Conservation (phyloP, 2,797 vertebrate species). For the Melanitta fusca region DNA sequence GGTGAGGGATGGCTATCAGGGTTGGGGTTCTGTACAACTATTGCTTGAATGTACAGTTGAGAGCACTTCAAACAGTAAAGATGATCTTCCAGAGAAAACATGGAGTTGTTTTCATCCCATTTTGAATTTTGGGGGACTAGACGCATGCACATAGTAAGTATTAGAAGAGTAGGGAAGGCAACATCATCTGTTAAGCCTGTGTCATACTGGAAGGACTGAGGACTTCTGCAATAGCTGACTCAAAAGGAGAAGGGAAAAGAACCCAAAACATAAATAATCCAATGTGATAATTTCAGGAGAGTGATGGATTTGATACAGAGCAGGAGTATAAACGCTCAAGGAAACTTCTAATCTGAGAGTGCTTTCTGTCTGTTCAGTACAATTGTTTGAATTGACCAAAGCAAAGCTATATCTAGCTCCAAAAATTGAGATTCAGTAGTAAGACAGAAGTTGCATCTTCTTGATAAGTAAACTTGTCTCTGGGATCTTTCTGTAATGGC, state of each 20-base stretch:
- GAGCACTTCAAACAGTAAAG: neutral
- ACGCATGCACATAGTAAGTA: neutral
- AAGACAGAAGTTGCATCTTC: neutral
- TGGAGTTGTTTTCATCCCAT: neutral
- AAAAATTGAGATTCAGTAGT: neutral
- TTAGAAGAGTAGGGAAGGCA: neutral
- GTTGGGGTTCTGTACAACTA: neutral
- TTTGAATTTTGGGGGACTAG: neutral
- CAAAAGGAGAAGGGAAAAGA: neutral
- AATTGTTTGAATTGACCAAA: neutral
- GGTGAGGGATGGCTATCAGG: neutral
- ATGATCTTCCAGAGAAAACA: neutral
- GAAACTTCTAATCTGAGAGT: neutral
- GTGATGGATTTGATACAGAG: neutral
- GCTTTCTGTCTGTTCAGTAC: neutral
- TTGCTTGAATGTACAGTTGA: neutral
- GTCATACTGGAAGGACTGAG: neutral
- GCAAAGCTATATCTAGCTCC: neutral
- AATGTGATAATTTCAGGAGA: neutral
- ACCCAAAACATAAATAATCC: neutral
- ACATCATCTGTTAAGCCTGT: fast-evolving
- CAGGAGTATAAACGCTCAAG: neutral
- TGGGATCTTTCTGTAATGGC: neutral
- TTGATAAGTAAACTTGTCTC: neutral
- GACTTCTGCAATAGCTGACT: neutral